Base-by-base conservation (phyloP, 2,888 invertebrate species). In the Drosophila ezoana region DNA sequence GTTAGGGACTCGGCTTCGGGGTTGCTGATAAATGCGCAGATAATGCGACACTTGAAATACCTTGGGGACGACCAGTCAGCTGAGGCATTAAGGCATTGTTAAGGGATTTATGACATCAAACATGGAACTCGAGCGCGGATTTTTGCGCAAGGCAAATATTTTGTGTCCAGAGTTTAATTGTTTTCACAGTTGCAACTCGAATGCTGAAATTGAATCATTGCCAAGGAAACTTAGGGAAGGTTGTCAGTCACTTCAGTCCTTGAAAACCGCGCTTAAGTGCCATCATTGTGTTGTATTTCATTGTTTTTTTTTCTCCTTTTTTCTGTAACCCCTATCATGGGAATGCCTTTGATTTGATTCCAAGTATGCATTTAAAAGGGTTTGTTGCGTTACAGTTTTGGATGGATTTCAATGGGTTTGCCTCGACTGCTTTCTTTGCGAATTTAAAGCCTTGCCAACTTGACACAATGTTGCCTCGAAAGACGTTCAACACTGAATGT, bases 21-120 rank as follows among this genome's bases (percentile, higher is more conserved):
- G 79, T 79, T 71, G 76, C 62, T 52, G 72, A 65, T 66, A 79
- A 76, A 38, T 66, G 62, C 62, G 54, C 63, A 68, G 86, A 72
- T 80, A 72, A 83, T 81, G 79, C 72, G 73, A 72, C 89, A 89
- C 85, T 85, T 79, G 79, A 89, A 60, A 45, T 54, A 60, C 57
- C 47, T 48, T 57, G 32, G 54, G 57, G 59, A 57, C 41, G 57
- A 47, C 47, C 79, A 86, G 76, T 72, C 76, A 79, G 72, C 72
- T 72, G 66, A 66, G 57, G 84, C 79, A 81, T 79, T 81, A 74
- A 43, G 73, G 63, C 67, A 70, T 85, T 87, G 86, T 90, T 89
- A 79, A 60, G 70, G 90, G 90, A 90, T 90, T 90, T 90, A 87
- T 79, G 81, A 79, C 73, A 80, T 76, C 80, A 79, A 66, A 72